Conservation (phyloP, 2,888 invertebrate species). For the Drosophila kuntzei region DNA sequence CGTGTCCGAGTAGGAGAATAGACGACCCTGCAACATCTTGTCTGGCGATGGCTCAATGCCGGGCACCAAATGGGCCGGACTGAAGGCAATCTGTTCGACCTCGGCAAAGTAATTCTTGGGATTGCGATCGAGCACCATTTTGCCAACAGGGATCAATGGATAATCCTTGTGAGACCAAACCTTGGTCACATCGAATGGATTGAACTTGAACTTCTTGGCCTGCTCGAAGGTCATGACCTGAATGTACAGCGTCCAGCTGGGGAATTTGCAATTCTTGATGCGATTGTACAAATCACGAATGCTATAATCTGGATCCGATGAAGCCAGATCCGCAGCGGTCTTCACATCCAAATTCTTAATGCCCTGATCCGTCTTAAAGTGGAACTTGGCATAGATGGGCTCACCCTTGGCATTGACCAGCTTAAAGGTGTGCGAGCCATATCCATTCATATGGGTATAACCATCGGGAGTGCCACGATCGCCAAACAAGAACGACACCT, state of each 20-base stretch:
- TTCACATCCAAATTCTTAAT: constrained; percentile 91
- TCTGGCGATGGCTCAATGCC: constrained; percentile 98
- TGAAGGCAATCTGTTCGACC: constrained; percentile 96
- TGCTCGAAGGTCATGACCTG: constrained; percentile 96
- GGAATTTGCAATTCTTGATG: constrained; percentile 90
- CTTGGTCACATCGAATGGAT: constrained; percentile 98
- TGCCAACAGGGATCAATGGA: constrained; percentile 95
- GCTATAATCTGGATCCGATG: constrained; percentile 94
- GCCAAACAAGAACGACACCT: constrained; percentile 93
- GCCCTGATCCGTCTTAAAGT: constrained; percentile 96
- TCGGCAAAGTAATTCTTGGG: constrained; percentile 97
- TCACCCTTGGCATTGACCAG: constrained; percentile 92
- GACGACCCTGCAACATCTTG: constrained; percentile 95
- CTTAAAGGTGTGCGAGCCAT: constrained; percentile 97
- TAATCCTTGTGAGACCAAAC: constrained; percentile 95
- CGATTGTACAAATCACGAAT: constrained; percentile 96
- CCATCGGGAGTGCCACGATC: constrained; percentile 98
- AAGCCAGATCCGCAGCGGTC: constrained; percentile 86
- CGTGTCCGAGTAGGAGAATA: constrained; percentile 96
- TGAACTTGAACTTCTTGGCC: constrained; percentile 92
- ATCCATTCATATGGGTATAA: constrained; percentile 97
- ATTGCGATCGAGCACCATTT: constrained; percentile 94
- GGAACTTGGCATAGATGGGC: constrained; percentile 95
- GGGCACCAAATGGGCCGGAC: constrained; percentile 95
- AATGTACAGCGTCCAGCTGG: constrained; percentile 92